phyloP scores from a whole-genome alignment of 2,113 vertebrate genomes.

The Psittacula cyanocephala region DNA sequence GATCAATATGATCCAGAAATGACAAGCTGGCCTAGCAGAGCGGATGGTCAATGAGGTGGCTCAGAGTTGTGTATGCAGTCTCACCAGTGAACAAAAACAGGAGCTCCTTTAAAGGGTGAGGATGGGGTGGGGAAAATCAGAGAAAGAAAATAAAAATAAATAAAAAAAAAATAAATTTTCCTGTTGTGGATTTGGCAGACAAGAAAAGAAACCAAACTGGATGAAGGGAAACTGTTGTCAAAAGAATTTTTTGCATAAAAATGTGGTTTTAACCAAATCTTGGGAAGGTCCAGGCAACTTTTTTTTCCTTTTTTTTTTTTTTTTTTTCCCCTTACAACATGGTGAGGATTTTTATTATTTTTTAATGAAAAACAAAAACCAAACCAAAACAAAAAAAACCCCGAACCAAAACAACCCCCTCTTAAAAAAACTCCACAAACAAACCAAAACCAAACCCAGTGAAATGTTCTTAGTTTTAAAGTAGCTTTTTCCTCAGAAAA shows the following conservation, averaged over 20 bases:
- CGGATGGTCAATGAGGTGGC: background rate
- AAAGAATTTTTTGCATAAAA: background rate
- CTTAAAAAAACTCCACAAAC: background rate
- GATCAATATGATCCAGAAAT: fast-evolving
- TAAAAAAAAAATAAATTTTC: background rate
- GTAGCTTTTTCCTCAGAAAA: background rate
- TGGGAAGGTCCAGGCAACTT: background rate
- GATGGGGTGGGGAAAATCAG: background rate
- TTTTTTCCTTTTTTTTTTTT: background rate
- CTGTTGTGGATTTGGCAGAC: background rate
- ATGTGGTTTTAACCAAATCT: background rate
- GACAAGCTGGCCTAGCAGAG: background rate
- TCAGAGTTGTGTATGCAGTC: background rate
- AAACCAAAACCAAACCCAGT: background rate
- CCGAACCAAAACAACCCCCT: no score
- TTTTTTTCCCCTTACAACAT: background rate
- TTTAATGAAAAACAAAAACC: background rate
- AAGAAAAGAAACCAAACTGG: background rate
- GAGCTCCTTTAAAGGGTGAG: background rate
- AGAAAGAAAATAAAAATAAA: background rate
- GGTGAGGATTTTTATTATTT: background rate
- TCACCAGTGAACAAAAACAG: background rate
- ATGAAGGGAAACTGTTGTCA: background rate
- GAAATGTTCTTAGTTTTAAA: background rate
- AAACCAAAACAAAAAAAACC: background rate